Conservation (phyloP, 2,888 invertebrate genomes). For the Priocnemis perturbator region DNA sequence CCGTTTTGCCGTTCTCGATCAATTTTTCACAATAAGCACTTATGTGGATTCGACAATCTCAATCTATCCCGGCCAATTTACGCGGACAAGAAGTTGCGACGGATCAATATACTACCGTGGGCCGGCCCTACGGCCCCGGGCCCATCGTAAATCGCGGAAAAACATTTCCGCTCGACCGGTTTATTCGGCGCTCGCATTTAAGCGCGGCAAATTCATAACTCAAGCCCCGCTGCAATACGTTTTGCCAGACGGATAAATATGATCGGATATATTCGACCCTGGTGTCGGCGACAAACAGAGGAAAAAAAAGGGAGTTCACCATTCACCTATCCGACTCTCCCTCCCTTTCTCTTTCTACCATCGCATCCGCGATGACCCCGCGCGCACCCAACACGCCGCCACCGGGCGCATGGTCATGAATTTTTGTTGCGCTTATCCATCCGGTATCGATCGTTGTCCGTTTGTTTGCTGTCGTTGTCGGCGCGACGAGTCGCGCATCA, state of each 20-base stretch:
- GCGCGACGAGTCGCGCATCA: slow-evolving; percentile 19
- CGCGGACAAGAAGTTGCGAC: background rate
- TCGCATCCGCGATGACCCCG: background rate
- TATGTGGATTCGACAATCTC: too few relatives aligned
- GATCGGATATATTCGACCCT: slow-evolving; percentile 43
- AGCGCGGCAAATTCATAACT: slow-evolving; percentile 54
- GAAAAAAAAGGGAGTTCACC: slow-evolving; percentile 20
- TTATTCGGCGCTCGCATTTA: slow-evolving; percentile 49
- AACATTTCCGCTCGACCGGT: slow-evolving; percentile 35
- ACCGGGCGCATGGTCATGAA: background rate
- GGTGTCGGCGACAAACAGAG: slow-evolving; percentile 18
- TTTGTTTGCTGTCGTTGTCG: background rate
- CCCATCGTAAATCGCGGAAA: slow-evolving; percentile 36
- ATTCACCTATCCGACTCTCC: background rate
- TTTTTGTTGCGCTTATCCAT: slow-evolving; percentile 27
- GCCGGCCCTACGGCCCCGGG: background rate
- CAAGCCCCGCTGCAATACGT: slow-evolving; percentile 47
- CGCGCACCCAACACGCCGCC: background rate
- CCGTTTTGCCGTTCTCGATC: too few relatives aligned
- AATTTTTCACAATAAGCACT: too few relatives aligned
- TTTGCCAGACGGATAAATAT: slow-evolving; percentile 50
- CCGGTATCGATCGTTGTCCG: slow-evolving; percentile 25
- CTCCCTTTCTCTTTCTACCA: background rate
- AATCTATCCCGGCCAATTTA: too few relatives aligned
- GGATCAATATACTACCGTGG: background rate